Conservation (phyloP, 2,113 vertebrate genomes). For the Micromys minutus region DNA sequence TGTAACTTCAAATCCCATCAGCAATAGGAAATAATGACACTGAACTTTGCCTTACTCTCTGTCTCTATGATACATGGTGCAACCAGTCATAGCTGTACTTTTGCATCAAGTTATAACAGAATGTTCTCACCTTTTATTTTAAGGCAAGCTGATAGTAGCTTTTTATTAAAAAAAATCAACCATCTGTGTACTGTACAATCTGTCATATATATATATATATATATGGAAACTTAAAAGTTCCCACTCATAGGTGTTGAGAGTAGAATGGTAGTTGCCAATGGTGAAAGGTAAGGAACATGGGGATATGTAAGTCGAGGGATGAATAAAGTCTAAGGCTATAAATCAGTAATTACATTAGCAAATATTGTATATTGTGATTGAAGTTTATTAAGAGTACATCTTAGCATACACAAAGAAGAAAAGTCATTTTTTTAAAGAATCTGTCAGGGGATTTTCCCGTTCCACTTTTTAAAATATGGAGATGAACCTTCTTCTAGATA, state of each 20-base stretch:
- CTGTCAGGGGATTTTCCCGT: neutral
- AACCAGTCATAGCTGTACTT: neutral
- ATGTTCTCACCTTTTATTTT: neutral
- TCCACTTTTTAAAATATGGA: neutral
- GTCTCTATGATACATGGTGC: neutral
- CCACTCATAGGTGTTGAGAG: neutral
- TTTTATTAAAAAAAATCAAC: neutral
- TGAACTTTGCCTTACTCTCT: neutral
- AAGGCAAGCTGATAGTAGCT: neutral
- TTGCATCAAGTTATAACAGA: neutral
- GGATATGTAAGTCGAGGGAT: neutral
- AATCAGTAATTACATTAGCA: neutral
- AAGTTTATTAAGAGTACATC: neutral
- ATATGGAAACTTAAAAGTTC: neutral
- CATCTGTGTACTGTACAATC: neutral
- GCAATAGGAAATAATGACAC: slow-evolving; percentile 9
- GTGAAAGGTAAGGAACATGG: too few species aligned
- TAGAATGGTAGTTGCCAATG: neutral
- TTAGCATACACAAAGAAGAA: neutral
- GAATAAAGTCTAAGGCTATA: neutral
- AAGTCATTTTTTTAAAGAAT: neutral
- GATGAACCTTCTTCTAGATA: neutral
- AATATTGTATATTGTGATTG: neutral
- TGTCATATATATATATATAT: neutral
- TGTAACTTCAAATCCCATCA: neutral